Percentiles rank a stretch among this genome's conserved stretches.
Conservation (phyloP, 2,797 vertebrate species). For the Oreochromis mossambicus region DNA sequence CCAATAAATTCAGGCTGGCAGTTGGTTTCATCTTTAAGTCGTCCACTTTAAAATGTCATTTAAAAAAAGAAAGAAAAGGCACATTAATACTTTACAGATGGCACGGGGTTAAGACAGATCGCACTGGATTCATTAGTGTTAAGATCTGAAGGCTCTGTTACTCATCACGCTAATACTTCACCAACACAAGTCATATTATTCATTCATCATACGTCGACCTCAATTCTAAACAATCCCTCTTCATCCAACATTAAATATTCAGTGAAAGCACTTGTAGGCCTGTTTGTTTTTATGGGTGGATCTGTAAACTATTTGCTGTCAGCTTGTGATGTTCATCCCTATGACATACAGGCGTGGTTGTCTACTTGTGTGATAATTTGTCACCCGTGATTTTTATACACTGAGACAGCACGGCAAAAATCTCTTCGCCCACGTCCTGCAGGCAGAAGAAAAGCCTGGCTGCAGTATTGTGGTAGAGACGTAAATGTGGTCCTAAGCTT, state of each 20-base stretch:
- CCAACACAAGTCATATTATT: constrained; percentile 26
- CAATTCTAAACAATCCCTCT: constrained; percentile 22
- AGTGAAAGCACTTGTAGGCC: constrained; percentile 22
- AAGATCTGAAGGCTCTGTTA: constrained; percentile 35
- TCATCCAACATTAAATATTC: constrained; percentile 15
- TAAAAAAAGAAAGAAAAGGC: neutral
- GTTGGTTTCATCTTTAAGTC: constrained; percentile 3
- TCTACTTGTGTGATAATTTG: constrained; percentile 36
- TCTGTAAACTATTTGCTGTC: constrained; percentile 41
- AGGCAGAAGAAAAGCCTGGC: neutral
- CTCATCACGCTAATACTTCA: constrained; percentile 41
- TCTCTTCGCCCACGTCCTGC: neutral
- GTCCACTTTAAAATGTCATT: neutral
- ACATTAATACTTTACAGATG: constrained; percentile 39
- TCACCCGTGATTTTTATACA: constrained; percentile 32
- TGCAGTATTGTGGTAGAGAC: neutral
- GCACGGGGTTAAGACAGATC: constrained; percentile 14
- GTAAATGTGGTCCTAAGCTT: constrained; percentile 7
- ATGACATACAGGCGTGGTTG: constrained; percentile 25
- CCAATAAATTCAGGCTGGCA: constrained; percentile 6
- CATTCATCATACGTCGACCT: constrained; percentile 30
- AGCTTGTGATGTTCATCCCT: constrained; percentile 25
- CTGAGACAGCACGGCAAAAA: constrained; percentile 8
- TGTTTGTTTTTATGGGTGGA: constrained; percentile 31
- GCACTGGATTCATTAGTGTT: constrained; percentile 48